phyloP scores from a whole-genome alignment of 2,113 vertebrate species.

The Plecotus auritus region DNA sequence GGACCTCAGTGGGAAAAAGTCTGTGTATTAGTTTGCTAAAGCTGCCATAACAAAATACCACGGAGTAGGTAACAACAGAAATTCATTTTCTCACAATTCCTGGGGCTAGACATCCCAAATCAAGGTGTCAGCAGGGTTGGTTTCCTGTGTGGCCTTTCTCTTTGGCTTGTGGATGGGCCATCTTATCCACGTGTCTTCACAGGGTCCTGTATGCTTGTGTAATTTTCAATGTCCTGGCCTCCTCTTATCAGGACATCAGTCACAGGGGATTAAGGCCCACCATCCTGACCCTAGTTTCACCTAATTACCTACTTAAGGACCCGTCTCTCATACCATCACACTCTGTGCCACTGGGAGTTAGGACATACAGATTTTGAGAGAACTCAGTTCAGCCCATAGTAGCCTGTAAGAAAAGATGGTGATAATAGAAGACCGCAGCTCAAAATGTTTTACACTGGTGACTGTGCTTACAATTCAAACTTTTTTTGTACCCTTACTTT shows the following conservation, averaged over 20 bases:
- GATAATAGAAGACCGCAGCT: not conserved
- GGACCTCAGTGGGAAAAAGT: not conserved
- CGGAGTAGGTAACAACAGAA: not conserved
- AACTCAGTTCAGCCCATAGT: not conserved
- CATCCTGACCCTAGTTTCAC: not conserved
- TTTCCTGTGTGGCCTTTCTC: not conserved
- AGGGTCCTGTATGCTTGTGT: rapidly evolving
- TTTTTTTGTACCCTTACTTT: not conserved
- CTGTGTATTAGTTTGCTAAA: not conserved
- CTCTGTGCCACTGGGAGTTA: not conserved
- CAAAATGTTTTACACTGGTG: not conserved
- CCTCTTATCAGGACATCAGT: not conserved
- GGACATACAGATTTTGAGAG: not conserved
- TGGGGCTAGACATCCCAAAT: not conserved
- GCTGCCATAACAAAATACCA: not conserved
- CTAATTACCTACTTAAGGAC: not conserved
- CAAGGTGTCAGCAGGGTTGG: not conserved
- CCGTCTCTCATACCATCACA: not conserved
- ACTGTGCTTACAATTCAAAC: not conserved
- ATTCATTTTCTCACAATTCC: not conserved
- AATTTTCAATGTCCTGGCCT: not conserved
- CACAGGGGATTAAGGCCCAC: not conserved
- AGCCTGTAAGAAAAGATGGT: not conserved
- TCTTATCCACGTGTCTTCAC: not conserved
- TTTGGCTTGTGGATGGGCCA: not conserved